Conservation (phyloP, 1,140 invertebrate species). For the Gerris buenoi region DNA sequence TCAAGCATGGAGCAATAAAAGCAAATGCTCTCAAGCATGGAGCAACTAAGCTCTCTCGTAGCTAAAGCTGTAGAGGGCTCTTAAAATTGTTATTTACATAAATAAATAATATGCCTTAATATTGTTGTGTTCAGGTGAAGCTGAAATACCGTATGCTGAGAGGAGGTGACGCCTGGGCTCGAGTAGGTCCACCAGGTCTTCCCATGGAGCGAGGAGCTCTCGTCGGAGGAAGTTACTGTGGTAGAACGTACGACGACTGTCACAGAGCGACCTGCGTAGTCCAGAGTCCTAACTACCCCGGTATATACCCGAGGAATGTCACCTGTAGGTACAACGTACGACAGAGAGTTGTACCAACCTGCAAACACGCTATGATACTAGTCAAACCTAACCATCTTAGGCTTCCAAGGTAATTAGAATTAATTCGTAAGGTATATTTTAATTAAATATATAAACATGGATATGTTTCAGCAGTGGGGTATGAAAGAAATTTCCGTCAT, state of each 20-base stretch:
- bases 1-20: too few species aligned
- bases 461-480: too few species aligned
- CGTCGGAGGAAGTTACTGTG: slow-evolving; percentile 74
- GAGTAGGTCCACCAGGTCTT: slow-evolving; percentile 51
- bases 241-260: slow-evolving; percentile 72
- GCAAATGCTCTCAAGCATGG: too few species aligned
- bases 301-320: slow-evolving; percentile 76
- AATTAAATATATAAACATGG: too few species aligned
- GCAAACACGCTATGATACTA: slow-evolving; percentile 76
- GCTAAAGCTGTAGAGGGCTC: too few species aligned
- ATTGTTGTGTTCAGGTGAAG: slow-evolving; percentile 55
- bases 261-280: slow-evolving; percentile 50
- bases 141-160: slow-evolving; percentile 53
- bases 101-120: too few species aligned
- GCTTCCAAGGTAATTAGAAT: slow-evolving; percentile 10
- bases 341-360: slow-evolving; percentile 67
- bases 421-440: too few species aligned
- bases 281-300: slow-evolving; percentile 80
- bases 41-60: too few species aligned
- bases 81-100: too few species aligned
- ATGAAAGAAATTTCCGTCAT: too few species aligned
- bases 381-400: slow-evolving; percentile 38
- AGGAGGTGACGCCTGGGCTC: slow-evolving; percentile 53
- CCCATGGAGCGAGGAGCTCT: slow-evolving; percentile 55
- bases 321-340: slow-evolving; percentile 65